These are phyloP conservation scores for Cyanistes caeruleus DNA, from an alignment of 2,113 vertebrate genomes.

Conservation along the genomic window DNA sequence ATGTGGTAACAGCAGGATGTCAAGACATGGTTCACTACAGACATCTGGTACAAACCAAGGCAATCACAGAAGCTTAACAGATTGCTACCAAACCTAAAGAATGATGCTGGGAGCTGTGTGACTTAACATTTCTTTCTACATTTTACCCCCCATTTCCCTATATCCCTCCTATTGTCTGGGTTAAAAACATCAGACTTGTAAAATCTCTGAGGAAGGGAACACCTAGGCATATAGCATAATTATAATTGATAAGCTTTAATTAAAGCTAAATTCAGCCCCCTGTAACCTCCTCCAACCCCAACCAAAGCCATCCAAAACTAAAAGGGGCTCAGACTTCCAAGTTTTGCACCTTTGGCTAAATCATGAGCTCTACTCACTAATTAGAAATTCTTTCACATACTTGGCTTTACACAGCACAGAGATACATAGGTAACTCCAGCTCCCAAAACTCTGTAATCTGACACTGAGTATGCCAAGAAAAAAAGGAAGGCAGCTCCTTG, in stretches of 20 bases:
- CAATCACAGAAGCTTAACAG: neutral
- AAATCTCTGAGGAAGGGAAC: neutral
- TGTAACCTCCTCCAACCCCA: neutral
- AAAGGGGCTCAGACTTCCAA: neutral
- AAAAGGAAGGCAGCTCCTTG: neutral
- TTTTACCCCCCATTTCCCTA: neutral
- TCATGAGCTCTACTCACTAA: accelerated
- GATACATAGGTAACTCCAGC: neutral
- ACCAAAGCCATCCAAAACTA: neutral
- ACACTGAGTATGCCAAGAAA: neutral
- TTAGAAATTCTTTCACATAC: neutral
- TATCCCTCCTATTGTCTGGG: neutral
- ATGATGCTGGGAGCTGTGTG: accelerated
- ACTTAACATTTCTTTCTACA: neutral
- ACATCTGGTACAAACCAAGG: neutral
- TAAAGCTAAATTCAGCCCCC: neutral
- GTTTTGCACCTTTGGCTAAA: neutral
- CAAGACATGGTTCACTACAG: neutral
- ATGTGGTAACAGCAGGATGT: neutral
- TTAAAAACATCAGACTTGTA: neutral
- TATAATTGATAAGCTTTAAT: neutral
- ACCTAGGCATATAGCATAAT: neutral
- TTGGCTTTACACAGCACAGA: neutral
- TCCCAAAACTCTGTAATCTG: neutral
- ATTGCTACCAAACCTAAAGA: neutral